These are phyloP conservation scores for Callochromis pleurospilus DNA, from an alignment of 2,113 vertebrate species.

Conservation along the genomic window DNA sequence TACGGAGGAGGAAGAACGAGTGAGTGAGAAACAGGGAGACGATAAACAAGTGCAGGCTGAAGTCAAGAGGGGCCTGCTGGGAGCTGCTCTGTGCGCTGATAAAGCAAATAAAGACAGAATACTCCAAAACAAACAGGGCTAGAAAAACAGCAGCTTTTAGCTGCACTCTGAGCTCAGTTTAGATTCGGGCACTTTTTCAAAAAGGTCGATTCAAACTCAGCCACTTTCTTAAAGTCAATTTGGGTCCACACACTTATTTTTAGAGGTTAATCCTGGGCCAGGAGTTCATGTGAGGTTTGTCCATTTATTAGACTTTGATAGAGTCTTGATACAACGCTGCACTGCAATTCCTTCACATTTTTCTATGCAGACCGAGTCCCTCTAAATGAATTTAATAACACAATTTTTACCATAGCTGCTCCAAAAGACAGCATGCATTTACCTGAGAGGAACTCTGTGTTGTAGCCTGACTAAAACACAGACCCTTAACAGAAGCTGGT, in stretches of 20 bases:
- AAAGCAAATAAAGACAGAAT: slow-evolving; percentile 60
- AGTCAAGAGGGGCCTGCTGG: slow-evolving; percentile 44
- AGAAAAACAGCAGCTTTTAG: slow-evolving; percentile 40
- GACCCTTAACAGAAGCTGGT: neutral
- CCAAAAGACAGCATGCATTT: neutral
- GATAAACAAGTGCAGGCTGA: slow-evolving; percentile 53
- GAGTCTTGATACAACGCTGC: neutral
- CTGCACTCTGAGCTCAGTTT: slow-evolving; percentile 31
- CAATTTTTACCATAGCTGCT: neutral
- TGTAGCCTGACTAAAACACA: neutral
- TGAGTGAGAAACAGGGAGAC: slow-evolving; percentile 17
- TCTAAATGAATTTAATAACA: neutral
- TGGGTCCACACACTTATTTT: neutral
- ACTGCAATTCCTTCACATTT: neutral
- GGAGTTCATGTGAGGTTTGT: slow-evolving; percentile 25
- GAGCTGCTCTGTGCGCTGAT: slow-evolving; percentile 44
- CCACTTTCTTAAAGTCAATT: slow-evolving; percentile 24
- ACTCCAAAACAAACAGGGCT: slow-evolving; percentile 58
- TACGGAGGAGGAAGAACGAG: slow-evolving; percentile 53
- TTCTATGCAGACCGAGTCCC: neutral
- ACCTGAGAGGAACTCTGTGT: neutral
- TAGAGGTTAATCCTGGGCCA: slow-evolving; percentile 14
- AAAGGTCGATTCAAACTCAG: slow-evolving; percentile 20
- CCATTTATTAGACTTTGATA: neutral
- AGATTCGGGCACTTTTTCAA: neutral